Conservation (phyloP, 1,140 invertebrate species). For the Cherax destructor region DNA sequence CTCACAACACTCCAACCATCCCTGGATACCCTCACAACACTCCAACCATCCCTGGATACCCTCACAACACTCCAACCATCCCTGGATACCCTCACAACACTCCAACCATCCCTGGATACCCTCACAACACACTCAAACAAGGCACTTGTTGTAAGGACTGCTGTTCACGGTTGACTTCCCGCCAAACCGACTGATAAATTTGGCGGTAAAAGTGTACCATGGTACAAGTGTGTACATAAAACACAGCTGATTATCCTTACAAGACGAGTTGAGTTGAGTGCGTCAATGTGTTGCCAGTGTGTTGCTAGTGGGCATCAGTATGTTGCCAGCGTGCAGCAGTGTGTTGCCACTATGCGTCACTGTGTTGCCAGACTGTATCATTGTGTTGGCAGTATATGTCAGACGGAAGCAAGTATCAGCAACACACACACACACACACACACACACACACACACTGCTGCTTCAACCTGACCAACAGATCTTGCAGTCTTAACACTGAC, state of each 20-base stretch:
- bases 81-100: not conserved
- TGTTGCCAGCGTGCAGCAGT: too few relatives aligned
- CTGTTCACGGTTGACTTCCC: slow-evolving; percentile 15
- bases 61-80: not conserved
- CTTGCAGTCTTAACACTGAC: too few relatives aligned
- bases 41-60: too few relatives aligned
- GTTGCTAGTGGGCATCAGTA: not conserved
- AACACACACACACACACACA: not conserved
- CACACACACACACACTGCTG: not conserved
- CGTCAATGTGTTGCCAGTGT: too few relatives aligned
- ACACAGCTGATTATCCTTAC: not conserved
- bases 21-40: too few relatives aligned
- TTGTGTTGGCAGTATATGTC: not conserved
- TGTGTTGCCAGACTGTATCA: not conserved
- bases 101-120: not conserved
- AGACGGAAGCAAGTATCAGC: not conserved
- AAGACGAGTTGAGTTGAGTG: not conserved
- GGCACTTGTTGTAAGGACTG: not conserved
- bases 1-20: too few relatives aligned
- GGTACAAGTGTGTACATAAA: not conserved
- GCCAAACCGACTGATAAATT: slow-evolving; percentile 26
- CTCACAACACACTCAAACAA: not conserved
- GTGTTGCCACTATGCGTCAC: too few relatives aligned
- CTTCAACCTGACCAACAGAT: too few relatives aligned
- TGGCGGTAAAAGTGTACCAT: not conserved